Conservation (phyloP, 2,888 invertebrate species). For the Drosophila lutescens region DNA sequence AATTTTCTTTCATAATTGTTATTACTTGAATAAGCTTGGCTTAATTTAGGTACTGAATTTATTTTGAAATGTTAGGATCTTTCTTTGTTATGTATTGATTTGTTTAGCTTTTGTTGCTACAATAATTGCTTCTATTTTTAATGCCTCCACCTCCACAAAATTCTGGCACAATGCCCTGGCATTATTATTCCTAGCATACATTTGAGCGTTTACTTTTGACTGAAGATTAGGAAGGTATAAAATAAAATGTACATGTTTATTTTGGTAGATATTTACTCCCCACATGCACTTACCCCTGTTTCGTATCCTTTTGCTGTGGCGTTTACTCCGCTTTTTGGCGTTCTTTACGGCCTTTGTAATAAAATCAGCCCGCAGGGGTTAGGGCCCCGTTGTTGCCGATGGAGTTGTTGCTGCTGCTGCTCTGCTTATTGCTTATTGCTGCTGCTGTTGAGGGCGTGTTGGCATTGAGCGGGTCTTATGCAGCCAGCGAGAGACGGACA, state of each 20-base stretch:
- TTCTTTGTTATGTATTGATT: background rate
- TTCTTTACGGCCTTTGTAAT: slow-evolving; percentile 73
- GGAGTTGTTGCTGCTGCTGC: slow-evolving; percentile 37
- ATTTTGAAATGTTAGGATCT: too few relatives aligned
- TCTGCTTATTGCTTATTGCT: slow-evolving; percentile 38
- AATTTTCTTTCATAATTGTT: background rate
- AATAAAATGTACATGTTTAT: slow-evolving; percentile 15
- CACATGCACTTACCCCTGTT: slow-evolving; percentile 62
- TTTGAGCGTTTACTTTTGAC: slow-evolving; percentile 4
- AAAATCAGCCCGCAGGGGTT: slow-evolving; percentile 76
- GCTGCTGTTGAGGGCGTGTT: slow-evolving; percentile 68
- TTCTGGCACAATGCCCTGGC: background rate
- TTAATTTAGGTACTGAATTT: too few relatives aligned
- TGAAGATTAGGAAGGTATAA: slow-evolving; percentile 1
- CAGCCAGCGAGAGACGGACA: slow-evolving; percentile 65
- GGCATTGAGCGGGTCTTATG: slow-evolving; percentile 79
- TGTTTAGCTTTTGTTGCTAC: slow-evolving; percentile 1
- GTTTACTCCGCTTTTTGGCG: slow-evolving; percentile 50
- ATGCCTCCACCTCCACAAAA: background rate
- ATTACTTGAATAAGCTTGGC: background rate
- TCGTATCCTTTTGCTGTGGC: slow-evolving; percentile 61
- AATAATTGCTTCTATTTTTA: slow-evolving; percentile 10
- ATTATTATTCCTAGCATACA: slow-evolving; percentile 15
- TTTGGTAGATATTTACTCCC: slow-evolving; percentile 20
- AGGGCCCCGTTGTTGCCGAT: slow-evolving; percentile 3